phyloP scores from a whole-genome alignment of 2,797 vertebrate species.

The Microctenopoma steveboyesi region DNA sequence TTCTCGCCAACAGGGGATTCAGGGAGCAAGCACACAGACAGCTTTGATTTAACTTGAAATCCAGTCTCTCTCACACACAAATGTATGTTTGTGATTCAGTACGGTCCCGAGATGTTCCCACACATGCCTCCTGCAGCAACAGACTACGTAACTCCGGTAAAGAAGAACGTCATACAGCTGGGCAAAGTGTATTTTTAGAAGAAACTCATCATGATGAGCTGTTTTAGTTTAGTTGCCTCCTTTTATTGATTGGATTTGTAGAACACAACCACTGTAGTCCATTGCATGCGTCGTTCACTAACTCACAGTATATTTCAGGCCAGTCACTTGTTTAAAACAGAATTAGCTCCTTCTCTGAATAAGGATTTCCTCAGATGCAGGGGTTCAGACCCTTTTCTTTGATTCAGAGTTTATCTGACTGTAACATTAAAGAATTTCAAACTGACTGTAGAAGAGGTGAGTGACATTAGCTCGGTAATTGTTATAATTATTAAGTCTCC shows the following conservation, averaged over 20 bases:
- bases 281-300: too few relatives aligned
- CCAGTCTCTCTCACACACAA: conserved; percentile 35
- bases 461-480: conserved; percentile 4
- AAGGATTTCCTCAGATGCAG: too few relatives aligned
- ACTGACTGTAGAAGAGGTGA: conserved; percentile 12
- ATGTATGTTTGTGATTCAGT: conserved; percentile 8
- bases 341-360: too few relatives aligned
- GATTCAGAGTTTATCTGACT: neutral
- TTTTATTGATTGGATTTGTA: conserved; percentile 4
- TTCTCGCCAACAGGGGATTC: conserved; percentile 69
- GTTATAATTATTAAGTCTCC: conserved; percentile 5
- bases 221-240: conserved; percentile 9
- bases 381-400: too few relatives aligned
- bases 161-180: conserved; percentile 10
- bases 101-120: conserved; percentile 33
- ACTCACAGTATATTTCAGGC: neutral
- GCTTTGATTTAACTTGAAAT: conserved; percentile 74
- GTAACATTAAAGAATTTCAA: conserved; percentile 9
- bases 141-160: conserved; percentile 9
- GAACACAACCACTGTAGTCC: neutral
- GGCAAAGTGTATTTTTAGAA: neutral
- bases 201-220: neutral
- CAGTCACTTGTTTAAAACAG: neutral
- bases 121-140: conserved; percentile 37
- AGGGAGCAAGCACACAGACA: conserved; percentile 58